Conservation (phyloP, 2,888 invertebrate genomes). For the Drosophila rellima region DNA sequence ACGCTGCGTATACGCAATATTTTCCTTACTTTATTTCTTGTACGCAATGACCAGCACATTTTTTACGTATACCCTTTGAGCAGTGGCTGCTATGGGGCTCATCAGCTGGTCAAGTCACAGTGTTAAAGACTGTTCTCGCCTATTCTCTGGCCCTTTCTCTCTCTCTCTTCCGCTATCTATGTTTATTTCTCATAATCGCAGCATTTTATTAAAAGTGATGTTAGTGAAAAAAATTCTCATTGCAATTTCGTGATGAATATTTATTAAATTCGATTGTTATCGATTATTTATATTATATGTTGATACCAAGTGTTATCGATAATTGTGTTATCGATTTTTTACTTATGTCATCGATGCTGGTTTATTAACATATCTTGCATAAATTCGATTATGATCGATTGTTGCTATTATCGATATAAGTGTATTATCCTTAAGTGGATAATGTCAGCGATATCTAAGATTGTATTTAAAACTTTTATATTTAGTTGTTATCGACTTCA, state of each 20-base stretch:
- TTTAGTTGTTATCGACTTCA: not conserved
- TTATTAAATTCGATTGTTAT: not conserved
- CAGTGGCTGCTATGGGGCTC: constrained; percentile 3
- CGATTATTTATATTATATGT: not conserved
- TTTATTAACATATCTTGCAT: not conserved
- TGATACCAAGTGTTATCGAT: not conserved
- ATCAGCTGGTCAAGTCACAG: not conserved
- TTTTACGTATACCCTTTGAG: constrained; percentile 28
- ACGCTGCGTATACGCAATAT: constrained; percentile 47
- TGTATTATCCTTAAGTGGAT: no score
- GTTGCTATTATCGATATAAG: no score
- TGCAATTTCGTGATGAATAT: not conserved
- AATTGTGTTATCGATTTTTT: no score
- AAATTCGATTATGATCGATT: no score
- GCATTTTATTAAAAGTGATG: no score
- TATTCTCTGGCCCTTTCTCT: not conserved
- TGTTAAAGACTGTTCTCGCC: not conserved
- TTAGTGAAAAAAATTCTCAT: not conserved
- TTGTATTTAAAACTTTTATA: no score
- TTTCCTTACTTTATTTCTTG: constrained; percentile 10
- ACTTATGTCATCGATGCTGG: not conserved
- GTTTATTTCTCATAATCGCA: not conserved
- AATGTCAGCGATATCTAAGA: no score
- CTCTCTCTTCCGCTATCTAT: not conserved
- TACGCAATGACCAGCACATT: constrained; percentile 59